Conservation (phyloP, 2,888 invertebrate genomes). For the Cheilosia urbana region DNA sequence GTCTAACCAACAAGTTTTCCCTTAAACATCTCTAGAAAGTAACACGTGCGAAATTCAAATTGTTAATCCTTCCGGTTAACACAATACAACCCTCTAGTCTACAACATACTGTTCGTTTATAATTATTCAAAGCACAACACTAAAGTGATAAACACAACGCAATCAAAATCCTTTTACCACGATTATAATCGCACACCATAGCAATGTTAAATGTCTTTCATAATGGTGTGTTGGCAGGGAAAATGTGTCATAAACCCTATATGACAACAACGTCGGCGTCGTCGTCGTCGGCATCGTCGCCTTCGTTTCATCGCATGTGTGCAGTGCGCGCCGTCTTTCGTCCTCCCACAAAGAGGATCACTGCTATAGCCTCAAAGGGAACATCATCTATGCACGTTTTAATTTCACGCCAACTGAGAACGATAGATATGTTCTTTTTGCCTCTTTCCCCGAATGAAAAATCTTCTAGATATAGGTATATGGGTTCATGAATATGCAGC, state of each 20-base stretch:
- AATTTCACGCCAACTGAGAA: conserved; percentile 62
- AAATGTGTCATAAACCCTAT: conserved; percentile 55
- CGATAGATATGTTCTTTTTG: conserved; percentile 36
- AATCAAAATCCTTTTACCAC: conserved; percentile 71
- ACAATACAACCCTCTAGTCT: too few species aligned
- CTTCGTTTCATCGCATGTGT: conserved; percentile 31
- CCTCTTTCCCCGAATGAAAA: background rate
- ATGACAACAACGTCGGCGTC: conserved; percentile 23
- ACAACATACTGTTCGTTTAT: conserved; percentile 8
- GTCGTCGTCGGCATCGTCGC: conserved; percentile 18
- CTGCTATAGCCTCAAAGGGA: conserved; percentile 54
- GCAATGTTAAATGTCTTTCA: conserved; percentile 32
- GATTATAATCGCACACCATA: conserved; percentile 54
- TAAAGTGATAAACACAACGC: conserved; percentile 51
- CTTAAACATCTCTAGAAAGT: too few species aligned
- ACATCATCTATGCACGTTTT: conserved; percentile 67
- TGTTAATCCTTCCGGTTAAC: too few species aligned
- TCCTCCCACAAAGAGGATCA: conserved; percentile 30
- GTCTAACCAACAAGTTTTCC: too few species aligned
- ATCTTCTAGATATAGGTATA: background rate
- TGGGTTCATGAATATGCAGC: background rate
- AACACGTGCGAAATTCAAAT: too few species aligned
- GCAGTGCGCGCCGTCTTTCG: conserved; percentile 3
- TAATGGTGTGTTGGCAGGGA: conserved; percentile 39
- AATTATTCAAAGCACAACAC: conserved; percentile 60